These are phyloP conservation scores for Agonum fuliginosum DNA, from an alignment of 2,888 invertebrate genomes.

Conservation along the genomic window DNA sequence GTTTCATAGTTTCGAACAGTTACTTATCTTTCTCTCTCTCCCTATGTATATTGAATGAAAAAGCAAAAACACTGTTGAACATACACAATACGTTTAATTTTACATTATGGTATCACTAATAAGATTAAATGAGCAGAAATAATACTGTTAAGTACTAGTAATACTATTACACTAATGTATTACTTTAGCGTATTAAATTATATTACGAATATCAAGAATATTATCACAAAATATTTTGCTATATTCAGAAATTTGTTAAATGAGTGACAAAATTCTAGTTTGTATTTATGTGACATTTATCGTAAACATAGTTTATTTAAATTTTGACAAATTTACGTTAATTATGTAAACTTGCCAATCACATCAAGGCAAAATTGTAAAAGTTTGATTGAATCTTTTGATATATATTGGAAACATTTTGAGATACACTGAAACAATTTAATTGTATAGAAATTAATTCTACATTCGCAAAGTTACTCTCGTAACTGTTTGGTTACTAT, in stretches of 20 bases:
- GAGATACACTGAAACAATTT: slow-evolving; percentile 32
- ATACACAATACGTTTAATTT: slow-evolving; percentile 11
- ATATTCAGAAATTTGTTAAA: slow-evolving; percentile 42
- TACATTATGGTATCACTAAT: neutral
- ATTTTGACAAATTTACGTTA: neutral
- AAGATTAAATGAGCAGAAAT: slow-evolving; percentile 49
- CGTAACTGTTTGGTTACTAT: slow-evolving; percentile 11
- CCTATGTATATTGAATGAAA: slow-evolving; percentile 14
- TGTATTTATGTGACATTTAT: slow-evolving; percentile 40
- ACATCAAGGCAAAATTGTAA: slow-evolving; percentile 1
- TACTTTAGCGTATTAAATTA: slow-evolving; percentile 44
- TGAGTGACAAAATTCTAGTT: slow-evolving; percentile 12
- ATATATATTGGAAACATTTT: too few relatives aligned
- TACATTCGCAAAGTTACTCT: slow-evolving; percentile 2
- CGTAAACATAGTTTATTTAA: neutral
- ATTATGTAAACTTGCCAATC: neutral
- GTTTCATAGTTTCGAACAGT: slow-evolving; percentile 38
- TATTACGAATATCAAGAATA: slow-evolving; percentile 47
- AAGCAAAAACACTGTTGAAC: slow-evolving; percentile 26
- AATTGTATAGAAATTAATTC: slow-evolving; percentile 19
- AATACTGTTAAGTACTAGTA: slow-evolving; percentile 45
- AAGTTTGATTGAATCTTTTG: slow-evolving; percentile 13
- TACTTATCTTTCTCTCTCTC: slow-evolving; percentile 51
- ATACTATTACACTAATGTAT: slow-evolving; percentile 32
- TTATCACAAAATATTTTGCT: slow-evolving; percentile 57